These are phyloP conservation scores for Holacanthella duospinosa DNA, from an alignment of 2,888 invertebrate genomes.

Conservation along the genomic window DNA sequence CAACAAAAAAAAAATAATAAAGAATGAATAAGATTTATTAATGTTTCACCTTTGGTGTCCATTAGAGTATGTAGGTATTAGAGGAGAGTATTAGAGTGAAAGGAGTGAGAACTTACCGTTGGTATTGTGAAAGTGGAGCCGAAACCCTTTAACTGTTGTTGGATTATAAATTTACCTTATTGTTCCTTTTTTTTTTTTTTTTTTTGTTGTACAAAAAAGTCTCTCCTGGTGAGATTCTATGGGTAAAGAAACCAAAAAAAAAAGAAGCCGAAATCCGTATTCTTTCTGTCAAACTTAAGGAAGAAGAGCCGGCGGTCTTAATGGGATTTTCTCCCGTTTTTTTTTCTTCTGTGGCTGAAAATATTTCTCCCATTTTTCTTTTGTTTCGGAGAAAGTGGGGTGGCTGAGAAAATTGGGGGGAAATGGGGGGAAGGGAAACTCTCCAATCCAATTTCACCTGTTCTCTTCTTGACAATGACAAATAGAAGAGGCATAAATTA, in stretches of 20 bases:
- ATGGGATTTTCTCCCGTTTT: background rate
- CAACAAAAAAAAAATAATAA: no score
- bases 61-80: no score
- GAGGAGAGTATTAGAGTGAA: no score
- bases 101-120: background rate
- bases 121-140: background rate
- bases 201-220: background rate
- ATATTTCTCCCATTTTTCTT: background rate
- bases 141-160: background rate
- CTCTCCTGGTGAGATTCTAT: background rate
- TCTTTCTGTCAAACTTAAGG: background rate
- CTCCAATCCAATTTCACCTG: conserved; percentile 3
- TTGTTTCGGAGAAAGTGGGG: background rate
- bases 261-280: background rate
- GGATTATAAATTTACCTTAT: background rate
- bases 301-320: background rate
- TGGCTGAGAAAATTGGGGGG: no score
- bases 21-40: no score
- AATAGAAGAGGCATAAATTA: background rate
- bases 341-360: background rate
- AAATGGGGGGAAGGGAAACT: background rate
- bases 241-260: background rate
- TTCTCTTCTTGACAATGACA: background rate
- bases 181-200: background rate
- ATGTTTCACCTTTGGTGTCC: no score